phyloP scores from a whole-genome alignment of 1,140 invertebrate genomes.

The Euwallacea fornicatus region DNA sequence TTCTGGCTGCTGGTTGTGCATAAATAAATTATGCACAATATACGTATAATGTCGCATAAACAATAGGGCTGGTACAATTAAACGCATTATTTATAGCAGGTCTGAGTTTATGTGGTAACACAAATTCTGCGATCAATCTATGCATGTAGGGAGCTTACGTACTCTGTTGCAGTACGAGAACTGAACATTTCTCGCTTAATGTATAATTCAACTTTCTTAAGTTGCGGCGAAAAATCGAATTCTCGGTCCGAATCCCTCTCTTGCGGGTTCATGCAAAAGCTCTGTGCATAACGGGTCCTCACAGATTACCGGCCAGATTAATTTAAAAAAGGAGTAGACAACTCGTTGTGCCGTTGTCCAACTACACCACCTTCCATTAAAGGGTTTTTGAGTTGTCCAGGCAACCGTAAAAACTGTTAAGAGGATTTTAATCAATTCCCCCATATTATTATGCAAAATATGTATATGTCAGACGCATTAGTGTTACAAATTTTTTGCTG shows the following conservation, averaged over 20 bases:
- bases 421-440: background rate
- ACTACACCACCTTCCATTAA: slow-evolving; percentile 20
- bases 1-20: background rate
- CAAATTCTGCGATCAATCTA: slow-evolving; percentile 2
- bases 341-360: slow-evolving; percentile 21
- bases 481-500: slow-evolving; percentile 3
- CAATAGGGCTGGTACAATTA: background rate
- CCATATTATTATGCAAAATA: background rate
- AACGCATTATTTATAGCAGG: background rate
- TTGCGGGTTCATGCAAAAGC: slow-evolving; percentile 11
- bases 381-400: slow-evolving; percentile 3
- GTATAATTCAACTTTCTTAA: too few relatives aligned
- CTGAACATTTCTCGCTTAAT: too few relatives aligned
- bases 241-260: slow-evolving; percentile 6
- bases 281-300: slow-evolving; percentile 27
- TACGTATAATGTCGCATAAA: slow-evolving; percentile 3
- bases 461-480: slow-evolving; percentile 1
- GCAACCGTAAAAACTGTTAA: slow-evolving; percentile 2
- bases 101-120: slow-evolving; percentile 4
- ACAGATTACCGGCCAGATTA: slow-evolving; percentile 31
- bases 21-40: slow-evolving; percentile 6
- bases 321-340: slow-evolving; percentile 27
- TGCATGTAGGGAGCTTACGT: background rate
- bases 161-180: too few relatives aligned
- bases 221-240: background rate